phyloP scores from a whole-genome alignment of 2,797 vertebrate genomes.

The Buphagus erythrorhynchus region DNA sequence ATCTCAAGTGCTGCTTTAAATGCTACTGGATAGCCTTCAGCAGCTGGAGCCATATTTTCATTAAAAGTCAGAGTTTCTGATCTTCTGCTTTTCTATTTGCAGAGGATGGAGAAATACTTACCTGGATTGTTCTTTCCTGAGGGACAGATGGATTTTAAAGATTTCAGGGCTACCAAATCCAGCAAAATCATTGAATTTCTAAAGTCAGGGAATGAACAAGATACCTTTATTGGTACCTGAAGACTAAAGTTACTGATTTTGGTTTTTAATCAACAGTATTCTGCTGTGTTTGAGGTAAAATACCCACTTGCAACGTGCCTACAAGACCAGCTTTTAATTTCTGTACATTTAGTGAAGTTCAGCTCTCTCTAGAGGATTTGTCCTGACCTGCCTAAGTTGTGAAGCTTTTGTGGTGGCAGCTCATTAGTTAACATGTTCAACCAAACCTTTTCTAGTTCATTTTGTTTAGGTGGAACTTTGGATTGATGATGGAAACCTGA shows the following conservation, averaged over 20 bases:
- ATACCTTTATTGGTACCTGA: neutral
- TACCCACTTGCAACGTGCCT: conserved; percentile 15
- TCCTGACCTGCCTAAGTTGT: neutral
- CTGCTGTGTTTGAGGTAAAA: neutral
- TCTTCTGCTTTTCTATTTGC: neutral
- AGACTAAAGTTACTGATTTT: neutral
- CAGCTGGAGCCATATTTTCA: neutral
- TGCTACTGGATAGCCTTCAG: neutral
- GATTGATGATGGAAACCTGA: neutral
- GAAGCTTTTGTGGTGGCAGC: neutral
- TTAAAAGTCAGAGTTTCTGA: neutral
- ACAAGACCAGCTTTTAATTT: neutral
- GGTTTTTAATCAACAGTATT: neutral
- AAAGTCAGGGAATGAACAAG: neutral
- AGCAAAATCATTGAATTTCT: neutral
- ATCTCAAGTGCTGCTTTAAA: neutral
- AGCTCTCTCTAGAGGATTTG: neutral
- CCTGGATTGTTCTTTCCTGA: neutral
- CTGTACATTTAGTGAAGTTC: neutral
- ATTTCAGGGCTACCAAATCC: neutral
- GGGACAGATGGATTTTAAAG: neutral
- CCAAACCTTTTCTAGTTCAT: neutral
- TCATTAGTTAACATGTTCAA: neutral
- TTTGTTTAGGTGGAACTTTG: neutral
- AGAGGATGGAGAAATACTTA: neutral